These are phyloP conservation scores for Calameuta idolon DNA, from an alignment of 2,888 invertebrate species.

Conservation along the genomic window DNA sequence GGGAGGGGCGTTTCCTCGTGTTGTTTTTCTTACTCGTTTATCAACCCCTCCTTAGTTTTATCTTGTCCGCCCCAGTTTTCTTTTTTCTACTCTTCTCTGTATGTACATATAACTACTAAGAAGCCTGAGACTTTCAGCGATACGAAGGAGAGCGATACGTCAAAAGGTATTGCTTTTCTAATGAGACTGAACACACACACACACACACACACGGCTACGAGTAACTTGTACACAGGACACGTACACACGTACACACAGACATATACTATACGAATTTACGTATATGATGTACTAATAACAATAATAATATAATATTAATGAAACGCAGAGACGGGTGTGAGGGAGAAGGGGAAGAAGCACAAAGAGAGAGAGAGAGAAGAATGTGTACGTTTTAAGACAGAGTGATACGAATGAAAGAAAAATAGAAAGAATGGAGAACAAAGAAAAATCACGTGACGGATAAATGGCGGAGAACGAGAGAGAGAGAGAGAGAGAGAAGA, in stretches of 20 bases:
- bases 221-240: background rate
- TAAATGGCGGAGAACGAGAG: background rate
- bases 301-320: background rate
- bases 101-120: background rate
- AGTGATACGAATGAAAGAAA: background rate
- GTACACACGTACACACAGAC: background rate
- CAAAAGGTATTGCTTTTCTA: constrained; percentile 54
- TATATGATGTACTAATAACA: background rate
- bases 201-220: background rate
- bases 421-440: background rate
- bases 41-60: background rate
- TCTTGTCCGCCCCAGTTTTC: background rate
- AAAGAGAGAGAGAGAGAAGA: background rate
- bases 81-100: background rate
- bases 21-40: background rate
- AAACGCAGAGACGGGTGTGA: background rate
- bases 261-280: background rate
- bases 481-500: background rate
- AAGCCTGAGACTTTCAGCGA: background rate
- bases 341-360: background rate
- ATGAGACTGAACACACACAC: constrained; percentile 56
- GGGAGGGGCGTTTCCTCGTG: background rate
- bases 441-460: background rate
- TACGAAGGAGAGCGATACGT: background rate
- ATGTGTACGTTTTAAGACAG: background rate